These are phyloP conservation scores for Hypercompe scribonia DNA, from an alignment of 2,888 invertebrate genomes.

Conservation along the genomic window DNA sequence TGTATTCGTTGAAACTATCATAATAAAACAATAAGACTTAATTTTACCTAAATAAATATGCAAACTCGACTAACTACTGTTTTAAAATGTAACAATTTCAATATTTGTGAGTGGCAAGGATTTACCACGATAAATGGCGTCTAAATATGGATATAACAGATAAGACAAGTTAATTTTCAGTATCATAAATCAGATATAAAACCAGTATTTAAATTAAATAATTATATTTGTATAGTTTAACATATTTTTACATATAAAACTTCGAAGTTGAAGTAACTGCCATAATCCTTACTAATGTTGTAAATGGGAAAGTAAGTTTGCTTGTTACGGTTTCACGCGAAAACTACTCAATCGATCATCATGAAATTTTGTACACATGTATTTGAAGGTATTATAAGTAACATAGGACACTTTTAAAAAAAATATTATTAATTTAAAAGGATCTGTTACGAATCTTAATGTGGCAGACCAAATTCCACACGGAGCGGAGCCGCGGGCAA, in stretches of 20 bases:
- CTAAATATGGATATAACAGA: conserved; percentile 30
- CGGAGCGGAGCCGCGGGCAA: too few species aligned
- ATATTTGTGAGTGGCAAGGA: conserved; percentile 29
- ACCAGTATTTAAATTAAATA: conserved; percentile 37
- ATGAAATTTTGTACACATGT: too few species aligned
- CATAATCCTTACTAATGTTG: too few species aligned
- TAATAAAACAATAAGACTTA: conserved; percentile 33
- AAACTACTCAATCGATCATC: too few species aligned
- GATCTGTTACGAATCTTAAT: too few species aligned
- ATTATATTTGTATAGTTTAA: conserved; percentile 24
- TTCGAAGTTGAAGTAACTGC: not conserved
- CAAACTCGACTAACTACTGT: conserved; percentile 47
- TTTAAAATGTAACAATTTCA: conserved; percentile 32
- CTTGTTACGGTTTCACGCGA: too few species aligned
- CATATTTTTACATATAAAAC: conserved; percentile 23
- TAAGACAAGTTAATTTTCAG: conserved; percentile 26
- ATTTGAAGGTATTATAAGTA: too few species aligned
- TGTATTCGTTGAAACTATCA: conserved; percentile 17
- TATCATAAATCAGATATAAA: conserved; percentile 38
- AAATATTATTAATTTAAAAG: too few species aligned
- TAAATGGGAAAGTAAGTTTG: too few species aligned
- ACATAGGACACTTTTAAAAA: too few species aligned
- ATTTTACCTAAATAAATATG: conserved; percentile 42
- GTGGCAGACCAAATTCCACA: too few species aligned
- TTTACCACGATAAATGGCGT: conserved; percentile 30